Evolutionary conservation across 2,797 vertebrate species (phyloP), one percentile per base, ranked within the genome.

Genomic region (Sebastes elongatus): DNA sequence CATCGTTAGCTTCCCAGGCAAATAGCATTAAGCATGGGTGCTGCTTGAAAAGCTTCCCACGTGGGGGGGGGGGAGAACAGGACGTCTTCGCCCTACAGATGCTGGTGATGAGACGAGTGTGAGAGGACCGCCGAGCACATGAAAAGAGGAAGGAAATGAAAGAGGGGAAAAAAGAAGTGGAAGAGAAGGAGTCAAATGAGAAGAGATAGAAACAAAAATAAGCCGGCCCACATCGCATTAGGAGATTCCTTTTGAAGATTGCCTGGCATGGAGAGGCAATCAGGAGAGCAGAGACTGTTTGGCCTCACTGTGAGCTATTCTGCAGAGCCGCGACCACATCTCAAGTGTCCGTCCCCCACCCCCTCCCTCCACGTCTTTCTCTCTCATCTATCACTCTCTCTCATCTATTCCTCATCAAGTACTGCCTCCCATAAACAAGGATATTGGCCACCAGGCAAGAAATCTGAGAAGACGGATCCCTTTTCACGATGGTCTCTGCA

Each of bases 161-260:
- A 67, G 66, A 46, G 28, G 11, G 27, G 10, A 32, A 52, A 32
- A 52, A 11, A 35, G 75, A 61, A 35, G 46, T 57, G 74, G 18
- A 81, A 81, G 56, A 78, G 60, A 38, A 25, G 35, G 60, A 81
- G 71, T 81, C 74, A 79, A 79, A 86, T 3, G 6, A 78, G 72
- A 74, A 72, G 73, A 68, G 77, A 90, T 63, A 20, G 82, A 90
- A 89, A 90, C 70, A 86, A 90, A 92, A 86, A 89, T 57, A 90
- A 73, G 76, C 78, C 55, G 64, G 88, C 82, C 88, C 86, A 82
- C 75, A 67, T 61, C 55, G 78, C 83, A 87, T 89, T 83, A 82
- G 77, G 86, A 89, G 85, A 94, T 93, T 92, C 90, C 4, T 81
- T 94, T 94, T 93, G 89, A 94, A 92, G 89, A 85, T 83, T 62